phyloP scores from a whole-genome alignment of 2,797 vertebrate species.

The Dryobates pubescens region DNA sequence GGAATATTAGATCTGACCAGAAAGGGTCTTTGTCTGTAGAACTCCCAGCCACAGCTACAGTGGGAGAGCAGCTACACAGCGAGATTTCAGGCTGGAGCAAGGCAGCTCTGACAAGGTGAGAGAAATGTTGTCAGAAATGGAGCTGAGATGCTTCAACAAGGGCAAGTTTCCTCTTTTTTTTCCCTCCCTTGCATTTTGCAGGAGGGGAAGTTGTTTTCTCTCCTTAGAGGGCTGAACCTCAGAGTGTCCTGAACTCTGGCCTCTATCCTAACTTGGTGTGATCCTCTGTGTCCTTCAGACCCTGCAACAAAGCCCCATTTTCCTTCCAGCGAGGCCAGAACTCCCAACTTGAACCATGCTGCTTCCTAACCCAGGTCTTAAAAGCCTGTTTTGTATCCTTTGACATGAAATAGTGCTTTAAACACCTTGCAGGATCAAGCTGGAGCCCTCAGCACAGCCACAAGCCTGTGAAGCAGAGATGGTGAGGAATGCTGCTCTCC shows the following conservation, averaged over 20 bases:
- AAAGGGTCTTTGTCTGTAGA: neutral
- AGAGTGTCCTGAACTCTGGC: rapidly evolving
- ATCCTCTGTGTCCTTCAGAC: neutral
- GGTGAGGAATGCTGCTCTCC: rapidly evolving
- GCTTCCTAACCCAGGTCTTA: neutral
- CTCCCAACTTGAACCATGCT: neutral
- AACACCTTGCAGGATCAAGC: neutral
- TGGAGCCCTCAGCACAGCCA: neutral
- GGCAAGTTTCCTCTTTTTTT: too few relatives aligned
- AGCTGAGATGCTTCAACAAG: neutral
- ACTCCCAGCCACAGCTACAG: neutral
- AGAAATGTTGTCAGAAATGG: neutral
- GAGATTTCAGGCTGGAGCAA: neutral
- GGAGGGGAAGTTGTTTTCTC: neutral
- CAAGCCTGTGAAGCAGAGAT: neutral
- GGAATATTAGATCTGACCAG: rapidly evolving
- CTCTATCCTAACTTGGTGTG: neutral
- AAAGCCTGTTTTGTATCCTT: neutral
- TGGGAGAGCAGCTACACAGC: neutral
- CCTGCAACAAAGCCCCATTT: too few relatives aligned
- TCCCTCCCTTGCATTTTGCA: neutral
- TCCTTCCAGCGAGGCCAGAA: neutral
- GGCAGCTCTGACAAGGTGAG: rapidly evolving
- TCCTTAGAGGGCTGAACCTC: neutral
- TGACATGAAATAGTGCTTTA: neutral